A percentile compares a stretch with the other conserved stretches of the same genome.
These are phyloP conservation scores for Danaus melanippus DNA, from an alignment of 1,140 invertebrate genomes.

Conservation along the genomic window DNA sequence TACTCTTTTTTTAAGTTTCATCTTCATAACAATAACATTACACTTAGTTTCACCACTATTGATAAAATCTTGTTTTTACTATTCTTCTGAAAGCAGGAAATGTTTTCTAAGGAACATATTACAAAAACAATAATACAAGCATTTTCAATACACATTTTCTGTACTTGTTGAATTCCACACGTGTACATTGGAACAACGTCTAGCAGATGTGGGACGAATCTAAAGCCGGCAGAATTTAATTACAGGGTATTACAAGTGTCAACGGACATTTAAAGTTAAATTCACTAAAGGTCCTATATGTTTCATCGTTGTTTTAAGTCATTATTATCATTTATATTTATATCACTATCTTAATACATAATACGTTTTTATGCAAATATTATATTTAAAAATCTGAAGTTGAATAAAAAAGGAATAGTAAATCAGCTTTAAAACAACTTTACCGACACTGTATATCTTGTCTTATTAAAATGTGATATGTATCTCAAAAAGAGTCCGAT, in stretches of 20 bases:
- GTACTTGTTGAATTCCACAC: conserved; percentile 2
- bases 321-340: too few relatives aligned
- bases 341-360: not conserved
- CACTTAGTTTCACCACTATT: not conserved
- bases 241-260: conserved; percentile 9
- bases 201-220: conserved; percentile 17
- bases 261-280: conserved; percentile 4
- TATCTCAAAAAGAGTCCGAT: conserved; percentile 56
- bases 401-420: too few relatives aligned
- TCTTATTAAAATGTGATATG: conserved; percentile 55
- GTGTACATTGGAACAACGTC: conserved; percentile 5
- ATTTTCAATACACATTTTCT: conserved; percentile 2
- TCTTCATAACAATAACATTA: not conserved
- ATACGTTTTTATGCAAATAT: not conserved
- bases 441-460: conserved; percentile 8
- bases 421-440: too few relatives aligned
- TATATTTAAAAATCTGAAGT: too few relatives aligned
- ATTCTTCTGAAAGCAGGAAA: too few relatives aligned
- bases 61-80: too few relatives aligned
- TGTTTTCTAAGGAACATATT: too few relatives aligned
- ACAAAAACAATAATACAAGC: too few relatives aligned
- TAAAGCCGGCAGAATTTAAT: conserved; percentile 21
- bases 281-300: too few relatives aligned
- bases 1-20: too few relatives aligned
- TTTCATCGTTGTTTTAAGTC: too few relatives aligned